phyloP scores from a whole-genome alignment of 2,113 vertebrate genomes.

The Nothocercus nigrocapillus region DNA sequence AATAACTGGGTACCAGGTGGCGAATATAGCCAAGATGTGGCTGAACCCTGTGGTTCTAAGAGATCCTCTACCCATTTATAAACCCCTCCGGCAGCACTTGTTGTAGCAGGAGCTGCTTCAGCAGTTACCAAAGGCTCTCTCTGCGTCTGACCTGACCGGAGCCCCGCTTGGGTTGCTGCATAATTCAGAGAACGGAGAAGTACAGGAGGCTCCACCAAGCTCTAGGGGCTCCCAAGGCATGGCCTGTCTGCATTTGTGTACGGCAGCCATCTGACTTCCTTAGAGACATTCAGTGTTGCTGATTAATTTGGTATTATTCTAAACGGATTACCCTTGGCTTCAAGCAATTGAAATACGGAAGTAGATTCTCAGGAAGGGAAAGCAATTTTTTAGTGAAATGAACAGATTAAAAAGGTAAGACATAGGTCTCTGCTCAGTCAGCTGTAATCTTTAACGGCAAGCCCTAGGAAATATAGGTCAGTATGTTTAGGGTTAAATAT shows the following conservation, averaged over 20 bases:
- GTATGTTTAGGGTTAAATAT: neutral
- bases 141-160: neutral
- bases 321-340: slow-evolving; percentile 44
- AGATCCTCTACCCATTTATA: neutral
- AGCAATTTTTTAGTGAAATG: slow-evolving; percentile 29
- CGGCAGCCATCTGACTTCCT: neutral
- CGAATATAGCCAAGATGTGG: neutral
- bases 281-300: neutral
- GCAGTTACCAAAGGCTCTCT: neutral
- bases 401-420: slow-evolving; percentile 28
- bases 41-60: neutral
- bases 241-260: neutral
- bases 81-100: neutral
- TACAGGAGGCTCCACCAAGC: neutral
- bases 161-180: neutral
- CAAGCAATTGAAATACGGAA: neutral
- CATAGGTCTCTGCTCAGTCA: neutral
- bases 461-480: slow-evolving; percentile 45
- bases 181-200: neutral
- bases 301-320: slow-evolving; percentile 17
- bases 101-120: neutral
- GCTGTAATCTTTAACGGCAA: slow-evolving; percentile 6
- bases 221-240: neutral
- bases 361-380: slow-evolving; percentile 45
- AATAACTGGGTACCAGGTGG: neutral